These are phyloP conservation scores for Tenthredo distinguenda DNA, from an alignment of 2,888 invertebrate species.

Conservation along the genomic window DNA sequence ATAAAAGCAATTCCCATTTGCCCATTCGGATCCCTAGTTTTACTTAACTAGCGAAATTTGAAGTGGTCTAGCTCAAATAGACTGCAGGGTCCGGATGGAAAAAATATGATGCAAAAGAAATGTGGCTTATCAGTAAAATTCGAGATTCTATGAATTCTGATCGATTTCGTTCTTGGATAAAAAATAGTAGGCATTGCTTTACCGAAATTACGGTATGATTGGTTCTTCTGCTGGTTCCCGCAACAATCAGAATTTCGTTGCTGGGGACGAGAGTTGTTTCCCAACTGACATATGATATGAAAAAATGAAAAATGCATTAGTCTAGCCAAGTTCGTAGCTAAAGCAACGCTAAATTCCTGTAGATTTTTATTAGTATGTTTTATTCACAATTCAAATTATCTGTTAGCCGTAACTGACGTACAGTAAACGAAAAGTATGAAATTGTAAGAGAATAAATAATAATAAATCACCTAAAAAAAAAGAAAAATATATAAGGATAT, in stretches of 20 bases:
- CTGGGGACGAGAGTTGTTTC: conserved; percentile 37
- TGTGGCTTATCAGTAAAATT: not conserved
- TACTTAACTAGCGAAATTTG: not conserved
- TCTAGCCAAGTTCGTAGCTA: not conserved
- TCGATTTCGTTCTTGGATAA: not conserved
- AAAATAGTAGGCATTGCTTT: not conserved
- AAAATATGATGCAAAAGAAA: not conserved
- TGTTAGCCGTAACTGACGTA: conserved; percentile 6
- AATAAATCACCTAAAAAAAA: conserved; percentile 26
- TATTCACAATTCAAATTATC: conserved; percentile 28
- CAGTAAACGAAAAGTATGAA: conserved; percentile 9
- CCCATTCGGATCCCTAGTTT: too few relatives aligned
- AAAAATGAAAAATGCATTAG: conserved; percentile 26
- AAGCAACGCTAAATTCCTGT: conserved; percentile 38
- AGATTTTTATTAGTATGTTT: conserved; percentile 30
- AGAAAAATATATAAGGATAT: conserved; percentile 1
- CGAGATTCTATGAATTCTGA: not conserved
- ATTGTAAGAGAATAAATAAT: conserved; percentile 1
- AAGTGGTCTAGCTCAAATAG: not conserved
- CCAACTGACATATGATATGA: conserved; percentile 32
- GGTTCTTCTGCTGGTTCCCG: not conserved
- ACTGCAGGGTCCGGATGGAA: not conserved
- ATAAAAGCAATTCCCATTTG: not conserved
- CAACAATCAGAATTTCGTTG: conserved; percentile 45
- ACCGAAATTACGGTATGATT: conserved; percentile 2